Base-by-base conservation (phyloP, 23 tunicate species). In the Clavelina lepadiformis region DNA sequence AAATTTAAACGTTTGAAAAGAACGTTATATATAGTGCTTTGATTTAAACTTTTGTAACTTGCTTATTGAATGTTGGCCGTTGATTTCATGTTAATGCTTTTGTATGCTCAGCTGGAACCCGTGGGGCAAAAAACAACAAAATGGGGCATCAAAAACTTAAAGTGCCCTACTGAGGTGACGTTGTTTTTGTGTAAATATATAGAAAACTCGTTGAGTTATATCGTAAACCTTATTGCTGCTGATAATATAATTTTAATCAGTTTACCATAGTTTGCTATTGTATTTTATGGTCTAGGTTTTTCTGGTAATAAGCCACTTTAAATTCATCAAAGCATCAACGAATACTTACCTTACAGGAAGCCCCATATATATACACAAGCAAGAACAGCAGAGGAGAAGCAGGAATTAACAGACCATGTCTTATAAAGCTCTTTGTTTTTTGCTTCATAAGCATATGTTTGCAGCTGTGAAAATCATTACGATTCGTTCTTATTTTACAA, bases 31-130 rank as follows among this genome's bases (percentile, higher is more conserved):
- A n/a, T n/a, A n/a, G n/a, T n/a, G n/a, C n/a, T n/a, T n/a, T n/a
- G n/a, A n/a, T n/a, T n/a, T n/a, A n/a, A n/a, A n/a, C n/a, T n/a
- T n/a, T n/a, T n/a, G n/a, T n/a, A n/a, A n/a, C n/a, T n/a, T n/a
- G n/a, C n/a, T n/a, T n/a, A 44, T 44, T 44, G 11, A 44, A 44
- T 11, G 49, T 44, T 11, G 49, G 15, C 49, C 49, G 15, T 44
- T 44, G 49, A 11, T 44, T 44, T 44, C 15, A 11, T 11, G 2
- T 18, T 33, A 31, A 23, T 3, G 13, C 24, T 22, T 5, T 66
- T 49, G 35, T 44, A 27, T 34, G 69, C 81, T 35, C 67, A 89
- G 97, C 57, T 89, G 61, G 97, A 89, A 49, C 97, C 97, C 0
- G 83, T 89, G 11, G 97, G 97, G 1, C 65, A 69, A 22, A 89